phyloP scores from a whole-genome alignment of 2,797 vertebrate species.

The Labroides dimidiatus region DNA sequence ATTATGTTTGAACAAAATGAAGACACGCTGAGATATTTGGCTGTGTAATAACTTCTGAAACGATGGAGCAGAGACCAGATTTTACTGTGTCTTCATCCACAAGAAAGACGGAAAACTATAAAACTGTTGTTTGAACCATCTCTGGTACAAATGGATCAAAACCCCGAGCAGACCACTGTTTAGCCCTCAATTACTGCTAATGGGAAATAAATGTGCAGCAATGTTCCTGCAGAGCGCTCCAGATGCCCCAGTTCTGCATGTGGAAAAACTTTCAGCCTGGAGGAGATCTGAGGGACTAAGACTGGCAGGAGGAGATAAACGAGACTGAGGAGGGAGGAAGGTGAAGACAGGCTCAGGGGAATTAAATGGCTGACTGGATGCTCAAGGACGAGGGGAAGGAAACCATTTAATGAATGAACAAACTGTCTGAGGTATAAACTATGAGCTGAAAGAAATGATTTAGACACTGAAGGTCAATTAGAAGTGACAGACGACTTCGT shows the following conservation, averaged over 20 bases:
- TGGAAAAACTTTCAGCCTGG: conserved; percentile 73
- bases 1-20: too few relatives aligned
- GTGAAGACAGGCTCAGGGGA: conserved; percentile 25
- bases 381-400: conserved; percentile 30
- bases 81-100: background rate
- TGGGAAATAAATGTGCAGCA: conserved; percentile 71
- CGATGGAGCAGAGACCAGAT: background rate
- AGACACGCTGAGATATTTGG: too few relatives aligned
- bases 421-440: conserved; percentile 26
- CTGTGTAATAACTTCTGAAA: too few relatives aligned
- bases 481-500: background rate
- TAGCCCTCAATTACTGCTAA: conserved; percentile 64
- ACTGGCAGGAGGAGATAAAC: conserved; percentile 48
- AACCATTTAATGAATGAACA: conserved; percentile 26
- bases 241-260: conserved; percentile 68
- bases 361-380: conserved; percentile 27
- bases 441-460: conserved; percentile 15
- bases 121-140: conserved; percentile 17
- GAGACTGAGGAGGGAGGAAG: conserved; percentile 16
- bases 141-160: conserved; percentile 28
- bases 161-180: conserved; percentile 50
- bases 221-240: conserved; percentile 57
- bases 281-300: conserved; percentile 51
- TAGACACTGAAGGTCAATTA: background rate
- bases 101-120: conserved; percentile 1